Base-by-base conservation (phyloP, 2,888 invertebrate genomes). In the Aleiodes leptofemur region DNA sequence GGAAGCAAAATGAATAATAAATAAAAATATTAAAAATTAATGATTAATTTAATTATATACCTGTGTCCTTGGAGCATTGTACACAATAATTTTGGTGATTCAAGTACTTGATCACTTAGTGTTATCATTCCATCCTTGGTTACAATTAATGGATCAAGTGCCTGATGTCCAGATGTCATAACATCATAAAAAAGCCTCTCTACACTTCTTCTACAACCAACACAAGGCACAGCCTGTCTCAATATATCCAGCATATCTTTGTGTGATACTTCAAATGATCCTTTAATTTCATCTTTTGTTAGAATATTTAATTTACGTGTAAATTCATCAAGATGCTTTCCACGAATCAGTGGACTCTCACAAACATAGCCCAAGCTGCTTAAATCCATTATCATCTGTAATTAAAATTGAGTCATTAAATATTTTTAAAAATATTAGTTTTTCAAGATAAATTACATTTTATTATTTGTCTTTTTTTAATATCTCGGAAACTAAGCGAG, bases 361-460 rank as follows among this genome's bases (percentile, higher is more conserved):
- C 95, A 96, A 82, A 96, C 94, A 78, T 96, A 92, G 84, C 96
- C 96, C 90, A 96, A 94, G 86, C 94, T 94, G 89, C 94, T 96
- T 86, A 97, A 93, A 91, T 97, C 97, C 95, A 97, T 96, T 82
- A 97, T 94, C 96, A 98, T 96, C 97, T 98, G 90, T 66, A 79
- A 73, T 43, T 43, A 3, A 43, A 23, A 23, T 23, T 23, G 23
- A 23, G 23, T 23, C 23, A 23, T 23, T 23, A 23, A 23, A 23
- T 23, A 1, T 23, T 23, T 2, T 23, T 1, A 23, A 23, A 23
- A 23, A 23, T 23, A 23, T 23, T 1, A 23, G 2, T 23, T 23
- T 23, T 23, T 23, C 2, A 1, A 1, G 23, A 23, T 23, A 23
- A 23, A 23, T 23, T 23, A 23, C 23, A 23, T 1, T 23, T 23